Conservation (phyloP, 2,797 vertebrate genomes). For the Molossus alvarezi region DNA sequence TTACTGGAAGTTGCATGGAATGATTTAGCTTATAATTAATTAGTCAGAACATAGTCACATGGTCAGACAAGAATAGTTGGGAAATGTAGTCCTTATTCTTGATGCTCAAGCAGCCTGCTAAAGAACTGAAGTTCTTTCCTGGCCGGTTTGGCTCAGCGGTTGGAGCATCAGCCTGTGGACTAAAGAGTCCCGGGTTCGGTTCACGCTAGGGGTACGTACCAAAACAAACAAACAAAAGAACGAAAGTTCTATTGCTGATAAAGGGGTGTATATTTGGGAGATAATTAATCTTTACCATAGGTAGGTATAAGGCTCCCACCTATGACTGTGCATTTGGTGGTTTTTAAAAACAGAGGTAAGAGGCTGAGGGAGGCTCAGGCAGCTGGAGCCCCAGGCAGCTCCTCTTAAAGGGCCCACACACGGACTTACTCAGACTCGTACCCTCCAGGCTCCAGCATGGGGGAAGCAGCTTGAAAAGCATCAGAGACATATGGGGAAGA, state of each 20-base stretch:
- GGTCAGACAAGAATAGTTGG: not conserved
- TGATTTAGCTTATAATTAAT: slow-evolving; percentile 9
- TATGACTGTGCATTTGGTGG: not conserved
- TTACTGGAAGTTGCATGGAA: not conserved
- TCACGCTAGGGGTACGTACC: too few relatives aligned
- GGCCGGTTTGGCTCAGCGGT: too few relatives aligned
- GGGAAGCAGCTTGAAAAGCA: too few relatives aligned
- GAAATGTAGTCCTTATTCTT: slow-evolving; percentile 54
- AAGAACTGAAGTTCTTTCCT: not conserved
- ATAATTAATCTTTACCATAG: slow-evolving; percentile 30
- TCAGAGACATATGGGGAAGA: too few relatives aligned
- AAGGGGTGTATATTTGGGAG: not conserved
- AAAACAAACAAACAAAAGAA: not conserved
- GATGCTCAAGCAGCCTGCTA: not conserved
- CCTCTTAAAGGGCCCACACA: too few relatives aligned
- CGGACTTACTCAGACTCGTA: too few relatives aligned
- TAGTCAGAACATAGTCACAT: slow-evolving; percentile 30
- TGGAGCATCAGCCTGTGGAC: too few relatives aligned
- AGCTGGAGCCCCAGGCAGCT: too few relatives aligned
- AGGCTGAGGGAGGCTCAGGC: too few relatives aligned
- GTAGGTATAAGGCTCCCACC: not conserved
- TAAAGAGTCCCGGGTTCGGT: too few relatives aligned
- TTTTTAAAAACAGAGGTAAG: not conserved
- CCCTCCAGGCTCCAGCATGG: too few relatives aligned
- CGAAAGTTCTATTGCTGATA: slow-evolving; percentile 37